Percentiles rank a stretch among this genome's conserved stretches.
Conservation (phyloP, 2,888 invertebrate genomes). For the Empis livida region DNA sequence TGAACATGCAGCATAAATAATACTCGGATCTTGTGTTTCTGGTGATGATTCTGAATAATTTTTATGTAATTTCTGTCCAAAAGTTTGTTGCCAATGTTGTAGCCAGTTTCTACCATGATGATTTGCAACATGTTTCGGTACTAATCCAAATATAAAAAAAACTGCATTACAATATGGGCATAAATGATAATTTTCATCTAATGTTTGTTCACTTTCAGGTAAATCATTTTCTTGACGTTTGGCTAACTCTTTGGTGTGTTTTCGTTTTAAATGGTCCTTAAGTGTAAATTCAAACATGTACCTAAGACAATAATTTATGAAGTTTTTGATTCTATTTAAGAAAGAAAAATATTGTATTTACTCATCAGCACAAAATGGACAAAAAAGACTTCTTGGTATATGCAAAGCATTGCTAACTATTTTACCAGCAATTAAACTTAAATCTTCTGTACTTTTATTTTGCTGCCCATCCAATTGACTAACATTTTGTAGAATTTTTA, state of each 20-base stretch:
- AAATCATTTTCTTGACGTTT: neutral
- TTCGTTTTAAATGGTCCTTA: conserved; percentile 13
- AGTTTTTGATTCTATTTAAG: no score
- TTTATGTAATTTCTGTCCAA: neutral
- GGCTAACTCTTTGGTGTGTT: conserved; percentile 9
- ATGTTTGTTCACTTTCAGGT: conserved; percentile 2
- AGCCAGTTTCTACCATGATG: conserved; percentile 11
- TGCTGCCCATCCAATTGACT: no score
- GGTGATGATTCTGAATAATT: neutral
- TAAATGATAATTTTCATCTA: neutral
- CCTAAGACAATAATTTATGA: no score
- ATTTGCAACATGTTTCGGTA: conserved; percentile 14
- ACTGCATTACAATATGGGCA: conserved; percentile 14
- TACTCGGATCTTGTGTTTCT: conserved; percentile 9
- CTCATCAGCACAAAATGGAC: conserved; percentile 15
- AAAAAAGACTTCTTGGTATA: conserved; percentile 11
- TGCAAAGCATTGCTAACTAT: conserved; percentile 11
- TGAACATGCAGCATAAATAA: conserved; percentile 11
- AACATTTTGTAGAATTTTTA: no score
- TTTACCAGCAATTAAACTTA: conserved; percentile 7
- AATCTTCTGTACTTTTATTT: neutral
- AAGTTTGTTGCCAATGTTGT: conserved; percentile 9
- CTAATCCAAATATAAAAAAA: conserved; percentile 9
- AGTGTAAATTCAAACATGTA: conserved; percentile 16
- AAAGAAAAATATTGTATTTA: no score